Evolutionary conservation across 1,140 invertebrate genomes (phyloP).

Genomic region (Notospermus geniculatus): DNA sequence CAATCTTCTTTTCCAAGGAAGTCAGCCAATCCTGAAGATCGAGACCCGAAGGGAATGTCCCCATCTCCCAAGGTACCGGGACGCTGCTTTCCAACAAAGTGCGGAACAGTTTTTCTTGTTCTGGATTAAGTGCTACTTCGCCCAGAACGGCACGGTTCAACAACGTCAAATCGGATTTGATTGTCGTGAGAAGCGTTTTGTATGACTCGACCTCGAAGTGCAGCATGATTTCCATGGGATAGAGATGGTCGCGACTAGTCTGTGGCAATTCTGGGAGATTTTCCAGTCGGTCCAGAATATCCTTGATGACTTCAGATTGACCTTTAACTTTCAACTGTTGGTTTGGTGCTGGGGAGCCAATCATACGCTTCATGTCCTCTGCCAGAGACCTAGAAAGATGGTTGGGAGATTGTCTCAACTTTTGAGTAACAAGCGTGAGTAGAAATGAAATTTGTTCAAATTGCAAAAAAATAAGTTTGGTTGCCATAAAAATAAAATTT

Average conservation of each 20-base stretch:
- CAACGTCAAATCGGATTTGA: slow-evolving; percentile 33
- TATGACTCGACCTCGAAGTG: slow-evolving; percentile 39
- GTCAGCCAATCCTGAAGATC: slow-evolving; percentile 36
- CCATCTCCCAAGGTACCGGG: slow-evolving; percentile 34
- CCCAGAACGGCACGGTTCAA: slow-evolving; percentile 30
- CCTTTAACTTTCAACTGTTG: background rate
- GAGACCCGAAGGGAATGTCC: slow-evolving; percentile 32
- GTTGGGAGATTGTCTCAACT: slow-evolving; percentile 19
- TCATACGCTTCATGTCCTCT: background rate
- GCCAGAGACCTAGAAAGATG: slow-evolving; percentile 7
- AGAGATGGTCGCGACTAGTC: slow-evolving; percentile 35
- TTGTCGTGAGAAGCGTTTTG: slow-evolving; percentile 28
- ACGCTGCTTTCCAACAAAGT: slow-evolving; percentile 33
- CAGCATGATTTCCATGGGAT: slow-evolving; percentile 42
- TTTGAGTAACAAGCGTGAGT: slow-evolving; percentile 23
- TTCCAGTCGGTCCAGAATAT: slow-evolving; percentile 28
- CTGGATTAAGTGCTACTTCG: slow-evolving; percentile 27
- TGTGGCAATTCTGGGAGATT: slow-evolving; percentile 34
- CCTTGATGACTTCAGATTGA: slow-evolving; percentile 16
- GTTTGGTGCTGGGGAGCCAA: background rate
- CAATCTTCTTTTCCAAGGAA: slow-evolving; percentile 25
- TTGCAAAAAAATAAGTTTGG: no score
- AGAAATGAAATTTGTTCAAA: slow-evolving; percentile 1
- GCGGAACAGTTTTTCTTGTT: slow-evolving; percentile 29
- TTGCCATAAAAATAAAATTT: no score